Conservation (phyloP, 2,113 vertebrate species). For the Etheostoma cragini region DNA sequence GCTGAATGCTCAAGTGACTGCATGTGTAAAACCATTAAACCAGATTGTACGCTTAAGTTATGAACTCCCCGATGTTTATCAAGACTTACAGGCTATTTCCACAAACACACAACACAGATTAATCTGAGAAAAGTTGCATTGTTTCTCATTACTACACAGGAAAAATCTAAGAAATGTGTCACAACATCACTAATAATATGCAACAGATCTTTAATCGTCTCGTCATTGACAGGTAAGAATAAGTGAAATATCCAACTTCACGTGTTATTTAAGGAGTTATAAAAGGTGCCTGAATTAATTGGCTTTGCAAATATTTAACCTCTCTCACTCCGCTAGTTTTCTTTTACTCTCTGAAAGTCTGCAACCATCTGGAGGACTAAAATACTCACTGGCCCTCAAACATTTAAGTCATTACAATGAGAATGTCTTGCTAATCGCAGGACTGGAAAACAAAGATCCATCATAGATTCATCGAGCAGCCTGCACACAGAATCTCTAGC, state of each 20-base stretch:
- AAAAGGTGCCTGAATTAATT: neutral
- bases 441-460: conserved; percentile 45
- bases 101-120: neutral
- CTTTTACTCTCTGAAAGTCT: neutral
- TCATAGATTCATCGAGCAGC: conserved; percentile 17
- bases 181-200: neutral
- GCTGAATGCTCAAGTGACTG: neutral
- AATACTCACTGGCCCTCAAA: conserved; percentile 13
- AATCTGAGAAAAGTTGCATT: too few species aligned
- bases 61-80: neutral
- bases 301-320: neutral
- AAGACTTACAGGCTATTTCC: neutral
- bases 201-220: neutral
- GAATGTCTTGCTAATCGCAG: conserved; percentile 11
- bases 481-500: neutral
- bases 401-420: conserved; percentile 26
- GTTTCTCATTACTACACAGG: neutral
- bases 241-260: neutral
- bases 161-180: neutral
- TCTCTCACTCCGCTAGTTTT: neutral
- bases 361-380: conserved; percentile 52
- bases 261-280: neutral
- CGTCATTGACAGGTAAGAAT: neutral
- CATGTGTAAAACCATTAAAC: conserved; percentile 5
- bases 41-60: neutral